A percentile compares a stretch with the other conserved stretches of the same genome.
phyloP scores from a whole-genome alignment of 2,113 vertebrate genomes.

The Myrmecobius fasciatus region DNA sequence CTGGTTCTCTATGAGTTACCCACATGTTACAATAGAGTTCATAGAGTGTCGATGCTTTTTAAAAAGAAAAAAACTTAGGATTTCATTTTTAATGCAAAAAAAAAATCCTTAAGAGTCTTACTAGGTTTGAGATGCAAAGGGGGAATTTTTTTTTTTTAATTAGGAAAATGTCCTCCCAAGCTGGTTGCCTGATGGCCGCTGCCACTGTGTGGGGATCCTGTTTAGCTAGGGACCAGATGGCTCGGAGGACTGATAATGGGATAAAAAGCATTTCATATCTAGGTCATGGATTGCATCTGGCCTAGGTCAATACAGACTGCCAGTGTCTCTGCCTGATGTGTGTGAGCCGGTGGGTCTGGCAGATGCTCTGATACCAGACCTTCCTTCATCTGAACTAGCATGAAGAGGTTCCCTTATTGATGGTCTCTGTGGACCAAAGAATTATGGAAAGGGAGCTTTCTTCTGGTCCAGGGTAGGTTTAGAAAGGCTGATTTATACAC shows the following conservation, averaged over 20 bases:
- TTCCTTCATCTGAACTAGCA: background rate
- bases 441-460: conserved; percentile 5
- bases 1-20: background rate
- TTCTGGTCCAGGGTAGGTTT: conserved; percentile 69
- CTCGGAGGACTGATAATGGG: conserved; percentile 51
- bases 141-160: conserved; percentile 50
- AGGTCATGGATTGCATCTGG: conserved; percentile 68
- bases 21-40: background rate
- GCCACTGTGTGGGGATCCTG: conserved; percentile 64
- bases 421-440: background rate
- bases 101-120: conserved; percentile 43
- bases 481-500: conserved; percentile 69
- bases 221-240: conserved; percentile 66
- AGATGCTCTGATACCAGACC: background rate
- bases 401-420: conserved; percentile 42
- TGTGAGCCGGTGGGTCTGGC: background rate
- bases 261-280: conserved; percentile 61
- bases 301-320: conserved; percentile 55
- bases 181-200: conserved; percentile 56
- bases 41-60: background rate
- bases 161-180: conserved; percentile 52
- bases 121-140: conserved; percentile 56
- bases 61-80: conserved; percentile 17
- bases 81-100: conserved; percentile 35
- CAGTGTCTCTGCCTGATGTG: conserved; percentile 18